Percentiles rank a stretch among this genome's conserved stretches.
phyloP scores from a whole-genome alignment of 2,113 vertebrate species.

The Takifugu bimaculatus region DNA sequence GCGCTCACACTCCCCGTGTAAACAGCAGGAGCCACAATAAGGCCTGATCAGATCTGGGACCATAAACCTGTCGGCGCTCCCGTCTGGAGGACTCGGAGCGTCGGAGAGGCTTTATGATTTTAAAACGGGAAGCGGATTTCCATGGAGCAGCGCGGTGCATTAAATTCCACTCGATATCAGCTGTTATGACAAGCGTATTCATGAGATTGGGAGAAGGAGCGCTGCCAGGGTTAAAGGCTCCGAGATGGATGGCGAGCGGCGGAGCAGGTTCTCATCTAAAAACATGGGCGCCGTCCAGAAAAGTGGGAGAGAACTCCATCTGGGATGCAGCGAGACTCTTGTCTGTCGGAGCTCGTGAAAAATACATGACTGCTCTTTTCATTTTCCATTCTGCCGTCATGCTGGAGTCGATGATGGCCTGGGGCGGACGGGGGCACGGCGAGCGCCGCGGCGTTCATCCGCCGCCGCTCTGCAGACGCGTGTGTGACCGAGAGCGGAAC shows the following conservation, averaged over 20 bases:
- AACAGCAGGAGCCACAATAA: constrained; percentile 25
- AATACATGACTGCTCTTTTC: constrained; percentile 73
- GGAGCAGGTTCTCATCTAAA: constrained; percentile 61
- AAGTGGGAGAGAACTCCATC: constrained; percentile 52
- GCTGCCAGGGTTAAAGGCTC: constrained; percentile 22
- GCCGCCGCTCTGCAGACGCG: constrained; percentile 49
- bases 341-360: constrained; percentile 71
- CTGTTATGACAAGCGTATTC: constrained; percentile 30
- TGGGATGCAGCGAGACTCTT: constrained; percentile 66
- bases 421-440: constrained; percentile 58
- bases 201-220: constrained; percentile 20
- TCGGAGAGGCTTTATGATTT: constrained; percentile 19
- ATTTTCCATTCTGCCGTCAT: constrained; percentile 70
- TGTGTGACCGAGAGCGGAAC: constrained; percentile 44
- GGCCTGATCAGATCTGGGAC: constrained; percentile 24
- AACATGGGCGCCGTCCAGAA: constrained; percentile 63
- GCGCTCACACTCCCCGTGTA: constrained; percentile 38
- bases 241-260: constrained; percentile 38
- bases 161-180: constrained; percentile 27
- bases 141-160: constrained; percentile 15
- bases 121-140: constrained; percentile 9
- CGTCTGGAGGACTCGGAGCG: constrained; percentile 36
- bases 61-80: constrained; percentile 23
- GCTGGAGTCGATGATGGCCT: constrained; percentile 69
- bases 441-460: constrained; percentile 54